Base-by-base conservation (phyloP, 2,797 vertebrate genomes). In the Botia almorhae region DNA sequence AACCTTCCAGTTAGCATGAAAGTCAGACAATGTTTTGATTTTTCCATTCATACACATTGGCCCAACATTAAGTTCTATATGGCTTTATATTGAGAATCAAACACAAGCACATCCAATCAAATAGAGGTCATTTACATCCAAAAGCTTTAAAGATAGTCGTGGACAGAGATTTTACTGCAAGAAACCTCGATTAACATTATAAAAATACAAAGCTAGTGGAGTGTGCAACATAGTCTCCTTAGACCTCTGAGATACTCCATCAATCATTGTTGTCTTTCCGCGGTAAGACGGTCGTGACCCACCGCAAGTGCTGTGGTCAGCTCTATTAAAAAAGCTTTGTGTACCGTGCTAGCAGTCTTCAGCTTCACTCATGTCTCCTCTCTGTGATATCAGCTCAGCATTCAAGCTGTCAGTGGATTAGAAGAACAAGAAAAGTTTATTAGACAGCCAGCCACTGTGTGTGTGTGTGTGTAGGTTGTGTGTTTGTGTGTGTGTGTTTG, bases 371-470 rank as follows among this genome's bases (percentile, higher is more conserved):
- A 23, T 72, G 14, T 60, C 39, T 51, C 67, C 55, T 21, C 50
- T 64, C 56, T 48, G 39, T 63, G 26, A 72, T 61, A 80, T 80
- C 78, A 65, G 69, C 73, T 83, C 69, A 76, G 51, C 23, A 43
- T 55, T 78, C 76, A 82, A 48, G 60, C 36, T 48, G 60, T 17
- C 26, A 67, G 68, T 56, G 67, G 51, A 64, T 80, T 80, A 80
- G 68, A 76, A 48, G 68, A 71, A 58, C 16, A 1, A 10, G 53
- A 71, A 36, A 68, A 76, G 73, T 71, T 50, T 48, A 71, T 80
- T 76, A 65, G 19, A 63, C 39, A 16, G 46, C 56, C 58, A 51
- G 29, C 1, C 16, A 60, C 0, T 61, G 19, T 61, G 55, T 19
- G 39, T 64, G 12, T 36, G 60, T 48, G n/a, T 48, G 36, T 48